Evolutionary conservation across 2,888 invertebrate species (phyloP), one percentile per base, ranked within the genome.

Genomic region (Coleophora flavipennella): DNA sequence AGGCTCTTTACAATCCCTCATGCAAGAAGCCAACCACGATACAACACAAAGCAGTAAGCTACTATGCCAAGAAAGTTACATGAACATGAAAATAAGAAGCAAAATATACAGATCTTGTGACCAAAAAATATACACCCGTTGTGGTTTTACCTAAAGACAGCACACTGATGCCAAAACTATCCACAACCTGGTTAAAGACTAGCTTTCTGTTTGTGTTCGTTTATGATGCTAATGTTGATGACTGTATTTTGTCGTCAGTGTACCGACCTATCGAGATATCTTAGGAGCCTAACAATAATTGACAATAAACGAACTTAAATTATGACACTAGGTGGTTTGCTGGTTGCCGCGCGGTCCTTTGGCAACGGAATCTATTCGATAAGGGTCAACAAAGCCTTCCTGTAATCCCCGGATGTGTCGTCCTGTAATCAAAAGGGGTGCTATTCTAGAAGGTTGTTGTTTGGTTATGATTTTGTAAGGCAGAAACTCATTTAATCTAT

Each of bases 331-430:
- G 70, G 64, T 70, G 69, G 66, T 53, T 56, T 57, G 56, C 59
- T 62, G 67, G 48, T 57, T 67, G 50, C 54, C 51, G 59, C 62
- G 49, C 48, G 62, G 60, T 52, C 62, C 51, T 54, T 57, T 57
- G 62, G 49, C 52, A 52, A 55, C 50, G 44, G 47, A 53, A 67
- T 62, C 65, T 90, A 90, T 72, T 90, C 91, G 81, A 94, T 89
- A 76, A 96, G 86, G 63, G 94, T 91, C 80, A 96, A 89, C 70
- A 96, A 90, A 67, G 94, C 90, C 86, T 92, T 92, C 88, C 91
- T 95, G 90, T 96, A 96, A 88, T 96, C 94, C 62, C 96, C 96
- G 66, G 94, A 94, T 53, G 95, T 95, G 86, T 96, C 96, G 66
- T 91, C 94, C 94, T 95, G 91, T 68, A 92, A 90, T 71, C 73